Evolutionary conservation across 1,140 invertebrate species (phyloP), one percentile per base, ranked within the genome.

Genomic region (Drosophila grimshawi): DNA sequence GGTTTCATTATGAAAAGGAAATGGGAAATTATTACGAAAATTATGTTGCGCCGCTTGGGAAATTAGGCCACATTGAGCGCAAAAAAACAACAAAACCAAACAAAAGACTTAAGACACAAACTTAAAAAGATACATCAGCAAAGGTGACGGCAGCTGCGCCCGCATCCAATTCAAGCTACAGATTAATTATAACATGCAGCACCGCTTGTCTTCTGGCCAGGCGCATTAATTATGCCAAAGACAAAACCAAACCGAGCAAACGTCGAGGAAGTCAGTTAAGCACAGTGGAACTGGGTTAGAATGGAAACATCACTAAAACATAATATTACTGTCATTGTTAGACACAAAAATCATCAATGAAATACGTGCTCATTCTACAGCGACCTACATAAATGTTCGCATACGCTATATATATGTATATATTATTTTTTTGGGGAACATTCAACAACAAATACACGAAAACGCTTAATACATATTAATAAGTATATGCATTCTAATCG

Each of bases 11-110:
- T 56, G 70, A 65, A 80, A 80, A 80, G 75, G 75, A 80, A 80
- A 74, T 80, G 70, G 69, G 69, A 80, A 80, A 78, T 80, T 80
- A 80, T 80, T 77, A 80, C 65, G 61, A 80, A 77, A 74, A 69
- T 69, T 65, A 57, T 74, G 64, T 57, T 60, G 62, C 55, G 57
- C 41, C 53, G 56, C 55, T 59, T 77, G 70, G 61, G 75, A 80
- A 80, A 78, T 74, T 68, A 69, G 78, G 65, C 33, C 71, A 66
- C 52, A 35, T 8, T 43, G 49, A 48, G 56, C 68, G 33, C 59
- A 56, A 60, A 66, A 57, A 73, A 63, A 43, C 52, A 63, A 19
- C 37, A 5, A 39, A 65, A 11, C 33, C 53, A 78, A 76, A 78
- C 76, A 80, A 80, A 80, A 74, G 78, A 78, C 75, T 78, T 46